Evolutionary conservation across 2,797 vertebrate genomes (phyloP), one percentile per base, ranked within the genome.

Genomic region (Syndactyla subalaris): DNA sequence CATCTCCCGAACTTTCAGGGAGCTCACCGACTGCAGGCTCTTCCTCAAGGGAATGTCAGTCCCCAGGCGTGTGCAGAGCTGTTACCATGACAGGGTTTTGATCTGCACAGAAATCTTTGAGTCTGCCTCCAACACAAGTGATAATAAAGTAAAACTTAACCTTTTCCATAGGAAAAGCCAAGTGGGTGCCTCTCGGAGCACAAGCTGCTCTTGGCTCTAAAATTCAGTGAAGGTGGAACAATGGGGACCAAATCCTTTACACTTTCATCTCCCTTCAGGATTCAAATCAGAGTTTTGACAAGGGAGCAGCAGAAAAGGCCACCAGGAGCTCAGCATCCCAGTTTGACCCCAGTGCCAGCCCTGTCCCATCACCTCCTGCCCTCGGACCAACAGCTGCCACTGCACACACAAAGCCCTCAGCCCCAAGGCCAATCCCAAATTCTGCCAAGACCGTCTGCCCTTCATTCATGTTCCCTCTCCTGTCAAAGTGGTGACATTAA

Each of bases 401-500:
- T 36, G 6, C 2, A 30, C 71, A 74, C 77, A 81, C 67, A 79
- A 87, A 94, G 82, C 66, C 76, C 30, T n/a, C 34, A 22, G 84
- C 79, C 92, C 63, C 72, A 15, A 58, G 62, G 71, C 85, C 92
- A 21, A 10, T 2, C 39, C n/a, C 6, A 8, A 90, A 72, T 54
- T 54, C 95, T 66, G 72, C 92, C 78, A 92, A 84, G 79, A 93
- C 78, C 61, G 61, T 63, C 84, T 95, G 93, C 87, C 98, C 98
- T 98, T 98, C 97, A 98, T 98, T 97, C 95, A 91, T 85, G 97
- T 96, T 97, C 87, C 94, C 95, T 85, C 96, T 97, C 97, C 97
- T 94, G 94, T 98, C 98, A 98, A 95, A 93, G 98, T 81, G 86
- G 95, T 98, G 98, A 98, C 98, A 98, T 98, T 98, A 98, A 98